Conservation (phyloP, 2,888 invertebrate species). For the Campaea margaritaria region DNA sequence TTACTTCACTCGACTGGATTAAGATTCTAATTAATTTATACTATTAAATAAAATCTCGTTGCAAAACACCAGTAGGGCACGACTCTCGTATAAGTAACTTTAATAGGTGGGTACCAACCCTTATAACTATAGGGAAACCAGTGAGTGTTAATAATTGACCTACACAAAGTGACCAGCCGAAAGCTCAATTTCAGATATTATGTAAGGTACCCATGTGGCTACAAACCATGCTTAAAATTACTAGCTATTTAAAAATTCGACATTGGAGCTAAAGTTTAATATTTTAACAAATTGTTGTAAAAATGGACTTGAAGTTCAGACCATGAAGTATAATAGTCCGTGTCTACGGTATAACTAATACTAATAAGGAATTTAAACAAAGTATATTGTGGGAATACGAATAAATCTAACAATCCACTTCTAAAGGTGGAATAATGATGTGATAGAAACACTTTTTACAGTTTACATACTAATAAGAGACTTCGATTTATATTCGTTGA, state of each 20-base stretch:
- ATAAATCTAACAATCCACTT: background rate
- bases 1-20: slow-evolving; percentile 4
- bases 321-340: slow-evolving; percentile 10
- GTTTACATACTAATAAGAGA: too few relatives aligned
- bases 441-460: too few relatives aligned
- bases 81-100: slow-evolving; percentile 36
- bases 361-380: slow-evolving; percentile 53
- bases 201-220: background rate
- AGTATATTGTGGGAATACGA: slow-evolving; percentile 60
- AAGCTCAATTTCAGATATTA: slow-evolving; percentile 19
- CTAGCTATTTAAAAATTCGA: background rate
- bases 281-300: slow-evolving; percentile 48
- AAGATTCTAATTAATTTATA: slow-evolving; percentile 4
- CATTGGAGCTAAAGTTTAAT: slow-evolving; percentile 48
- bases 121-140: background rate
- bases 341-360: slow-evolving; percentile 23
- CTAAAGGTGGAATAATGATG: background rate
- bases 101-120: too few relatives aligned
- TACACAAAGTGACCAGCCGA: slow-evolving; percentile 1
- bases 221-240: background rate
- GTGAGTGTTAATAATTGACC: background rate
- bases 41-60: slow-evolving; percentile 42
- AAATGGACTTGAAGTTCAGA: slow-evolving; percentile 6
- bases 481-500: too few relatives aligned
- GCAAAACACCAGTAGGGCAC: slow-evolving; percentile 53